Percentiles rank a stretch among this genome's conserved stretches.
phyloP scores from a whole-genome alignment of 2,797 vertebrate genomes.

The Coreius guichenoti region DNA sequence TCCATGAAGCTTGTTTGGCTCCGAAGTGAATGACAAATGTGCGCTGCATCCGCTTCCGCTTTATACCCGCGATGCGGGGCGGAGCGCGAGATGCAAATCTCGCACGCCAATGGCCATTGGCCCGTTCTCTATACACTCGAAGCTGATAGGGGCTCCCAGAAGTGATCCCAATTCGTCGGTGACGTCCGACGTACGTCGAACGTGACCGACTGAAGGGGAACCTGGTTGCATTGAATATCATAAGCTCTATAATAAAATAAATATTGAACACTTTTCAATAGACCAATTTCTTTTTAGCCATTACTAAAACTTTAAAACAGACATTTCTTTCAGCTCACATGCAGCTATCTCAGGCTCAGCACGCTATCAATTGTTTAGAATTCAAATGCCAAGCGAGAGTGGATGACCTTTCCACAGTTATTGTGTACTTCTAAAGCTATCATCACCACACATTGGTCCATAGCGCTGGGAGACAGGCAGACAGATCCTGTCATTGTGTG shows the following conservation, averaged over 20 bases:
- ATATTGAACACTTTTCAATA: not conserved
- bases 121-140: no score
- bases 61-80: no score
- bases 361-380: slow-evolving; percentile 46
- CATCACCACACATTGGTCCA: slow-evolving; percentile 17
- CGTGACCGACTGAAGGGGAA: no score
- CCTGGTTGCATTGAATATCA: not conserved
- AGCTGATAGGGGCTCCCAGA: no score
- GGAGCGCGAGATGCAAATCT: no score
- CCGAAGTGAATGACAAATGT: no score
- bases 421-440: slow-evolving; percentile 36
- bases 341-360: not conserved
- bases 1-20: no score
- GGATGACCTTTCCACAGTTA: slow-evolving; percentile 45
- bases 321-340: not conserved
- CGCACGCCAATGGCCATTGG: no score
- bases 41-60: no score
- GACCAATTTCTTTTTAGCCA: not conserved
- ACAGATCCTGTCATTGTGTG: slow-evolving; percentile 60
- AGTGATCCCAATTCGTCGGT: no score
- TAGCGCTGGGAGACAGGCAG: slow-evolving; percentile 30
- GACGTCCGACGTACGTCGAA: no score
- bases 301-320: slow-evolving; percentile 1
- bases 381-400: slow-evolving; percentile 46
- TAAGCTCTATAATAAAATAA: not conserved